Evolutionary conservation across 2,888 invertebrate genomes (phyloP).

Genomic region (Shargacucullia verbasci): DNA sequence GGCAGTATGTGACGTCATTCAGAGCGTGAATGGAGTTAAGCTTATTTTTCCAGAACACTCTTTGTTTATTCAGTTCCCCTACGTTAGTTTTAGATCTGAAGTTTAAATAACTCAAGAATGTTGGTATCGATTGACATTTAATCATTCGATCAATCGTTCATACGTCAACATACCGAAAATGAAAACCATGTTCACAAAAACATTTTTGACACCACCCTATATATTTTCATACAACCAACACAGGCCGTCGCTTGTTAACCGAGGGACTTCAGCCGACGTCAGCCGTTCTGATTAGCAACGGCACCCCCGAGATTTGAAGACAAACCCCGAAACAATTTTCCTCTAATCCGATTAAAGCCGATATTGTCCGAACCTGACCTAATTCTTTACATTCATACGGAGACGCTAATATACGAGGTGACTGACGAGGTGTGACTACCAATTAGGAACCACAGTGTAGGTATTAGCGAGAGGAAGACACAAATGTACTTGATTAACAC

Average conservation of each 20-base stretch:
- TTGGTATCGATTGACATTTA: too few relatives aligned
- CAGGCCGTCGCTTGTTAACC: conserved; percentile 23
- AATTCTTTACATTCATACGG: conserved; percentile 43
- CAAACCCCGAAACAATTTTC: conserved; percentile 42
- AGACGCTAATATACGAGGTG: conserved; percentile 32
- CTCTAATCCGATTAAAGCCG: conserved; percentile 40
- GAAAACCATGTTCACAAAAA: background rate
- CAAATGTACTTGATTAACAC: conserved; percentile 55
- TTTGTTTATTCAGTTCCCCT: conserved; percentile 27
- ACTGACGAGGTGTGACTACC: conserved; percentile 44
- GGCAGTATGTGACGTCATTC: conserved; percentile 15
- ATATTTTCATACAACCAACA: conserved; percentile 22
- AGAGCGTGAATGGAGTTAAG: too few relatives aligned
- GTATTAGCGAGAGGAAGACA: conserved; percentile 54
- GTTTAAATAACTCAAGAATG: background rate
- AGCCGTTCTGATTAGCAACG: conserved; percentile 34
- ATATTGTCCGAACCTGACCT: conserved; percentile 43
- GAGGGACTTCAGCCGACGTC: too few relatives aligned
- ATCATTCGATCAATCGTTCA: too few relatives aligned
- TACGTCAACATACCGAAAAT: conserved; percentile 5
- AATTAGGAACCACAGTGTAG: conserved; percentile 57
- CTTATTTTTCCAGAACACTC: conserved; percentile 18
- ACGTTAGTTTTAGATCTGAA: conserved; percentile 11
- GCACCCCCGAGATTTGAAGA: conserved; percentile 28
- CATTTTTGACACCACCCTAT: conserved; percentile 11